Base-by-base conservation (phyloP, 2,797 vertebrate genomes). In the Micropoecilia bifurca region DNA sequence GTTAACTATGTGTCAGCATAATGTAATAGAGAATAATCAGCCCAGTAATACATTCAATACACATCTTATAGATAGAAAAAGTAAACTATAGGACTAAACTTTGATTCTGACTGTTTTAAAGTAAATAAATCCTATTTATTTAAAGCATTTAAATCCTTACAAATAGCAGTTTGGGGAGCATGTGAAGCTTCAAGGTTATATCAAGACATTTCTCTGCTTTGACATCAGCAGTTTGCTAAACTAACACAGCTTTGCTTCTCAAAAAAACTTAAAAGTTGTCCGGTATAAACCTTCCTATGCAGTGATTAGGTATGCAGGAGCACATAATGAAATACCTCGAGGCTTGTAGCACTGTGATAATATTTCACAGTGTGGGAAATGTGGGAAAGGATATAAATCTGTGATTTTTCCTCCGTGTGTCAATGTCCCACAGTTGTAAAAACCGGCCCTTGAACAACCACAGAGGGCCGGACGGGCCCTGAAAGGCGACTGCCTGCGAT, bases 311-410 rank as follows among this genome's bases (percentile, higher is more conserved):
- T 46, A 63, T 50, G n/a, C 39, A 43, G 20, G 25, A 43, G 4
- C 50, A 73, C 20, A 39, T 14, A 16, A 28, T 28, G 18, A 28
- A 59, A 41, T n/a, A 76, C 30, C 5, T 53, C 18, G 14, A 41
- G 73, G 22, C 78, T 61, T 39, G 75, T 59, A n/a, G 14, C 16
- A 28, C 18, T 77, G 20, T n/a, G 48, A 55, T 76, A 71, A 48
- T 63, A 71, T 77, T 66, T 76, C n/a, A n/a, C n/a, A n/a, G n/a
- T n/a, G n/a, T n/a, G n/a, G 46, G 46, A 77, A 66, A 45, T 46
- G 10, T 57, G 57, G 50, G 25, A 71, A 18, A 30, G 12, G 16
- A 72, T 50, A 25, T 39, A 25, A 80, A 80, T 77, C 47, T 1
- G 53, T 55, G 61, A 55, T 2, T 79, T 76, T 55, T 33, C 47